phyloP scores from a whole-genome alignment of 1,140 invertebrate species.

The Drosophila parabipectinata region DNA sequence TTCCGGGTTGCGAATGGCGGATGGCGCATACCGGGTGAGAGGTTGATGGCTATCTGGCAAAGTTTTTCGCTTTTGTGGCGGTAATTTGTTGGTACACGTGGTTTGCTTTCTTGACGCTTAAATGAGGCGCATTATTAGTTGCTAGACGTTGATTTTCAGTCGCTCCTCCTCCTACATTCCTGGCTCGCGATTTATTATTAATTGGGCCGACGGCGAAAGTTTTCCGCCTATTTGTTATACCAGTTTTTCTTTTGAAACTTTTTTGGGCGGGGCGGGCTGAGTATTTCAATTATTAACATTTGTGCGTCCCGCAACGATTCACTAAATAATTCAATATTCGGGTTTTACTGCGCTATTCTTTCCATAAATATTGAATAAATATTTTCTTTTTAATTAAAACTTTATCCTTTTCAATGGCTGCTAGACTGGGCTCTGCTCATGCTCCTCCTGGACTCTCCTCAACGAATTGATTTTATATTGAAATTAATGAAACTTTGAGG shows the following conservation, averaged over 20 bases:
- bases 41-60: conserved; percentile 39
- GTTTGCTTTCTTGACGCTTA: conserved; percentile 36
- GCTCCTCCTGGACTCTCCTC: not conserved
- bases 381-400: conserved; percentile 74
- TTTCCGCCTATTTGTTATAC: conserved; percentile 65
- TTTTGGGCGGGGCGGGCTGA: conserved; percentile 5
- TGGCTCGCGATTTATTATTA: conserved; percentile 70
- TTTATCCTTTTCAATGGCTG: conserved; percentile 55
- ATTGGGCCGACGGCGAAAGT: conserved; percentile 62
- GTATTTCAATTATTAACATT: conserved; percentile 79
- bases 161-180: not conserved
- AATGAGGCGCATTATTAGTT: conserved; percentile 76
- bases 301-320: conserved; percentile 49
- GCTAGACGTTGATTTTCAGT: conserved; percentile 51
- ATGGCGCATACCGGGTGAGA: not conserved
- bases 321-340: conserved; percentile 70
- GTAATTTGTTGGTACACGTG: conserved; percentile 79
- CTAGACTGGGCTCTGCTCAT: not conserved
- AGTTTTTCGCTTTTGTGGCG: conserved; percentile 63
- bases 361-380: conserved; percentile 71
- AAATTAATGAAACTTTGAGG: conserved; percentile 22
- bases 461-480: conserved; percentile 19
- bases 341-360: conserved; percentile 42
- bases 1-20: conserved; percentile 20
- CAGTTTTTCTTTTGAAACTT: conserved; percentile 40